Conservation (phyloP, 1,140 invertebrate genomes). For the Heliothis subflexa region DNA sequence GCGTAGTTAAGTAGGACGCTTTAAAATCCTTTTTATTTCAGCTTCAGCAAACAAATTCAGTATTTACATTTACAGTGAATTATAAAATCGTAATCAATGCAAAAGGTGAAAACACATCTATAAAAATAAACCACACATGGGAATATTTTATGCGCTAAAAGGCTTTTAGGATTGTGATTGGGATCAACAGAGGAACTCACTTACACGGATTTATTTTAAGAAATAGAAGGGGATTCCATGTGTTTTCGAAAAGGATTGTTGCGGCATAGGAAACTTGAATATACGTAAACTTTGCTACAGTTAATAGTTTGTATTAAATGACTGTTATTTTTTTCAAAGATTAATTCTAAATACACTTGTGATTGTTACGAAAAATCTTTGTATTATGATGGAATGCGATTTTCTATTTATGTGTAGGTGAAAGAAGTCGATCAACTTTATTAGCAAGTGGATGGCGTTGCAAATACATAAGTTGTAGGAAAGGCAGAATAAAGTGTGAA, state of each 20-base stretch:
- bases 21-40: constrained; percentile 32
- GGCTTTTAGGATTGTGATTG: constrained; percentile 54
- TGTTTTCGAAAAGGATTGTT: not conserved
- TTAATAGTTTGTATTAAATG: no score
- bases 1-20: constrained; percentile 13
- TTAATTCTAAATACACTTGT: no score
- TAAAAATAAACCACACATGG: constrained; percentile 64
- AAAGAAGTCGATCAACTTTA: no score
- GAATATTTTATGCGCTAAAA: constrained; percentile 72
- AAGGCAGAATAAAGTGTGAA: no score
- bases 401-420: no score
- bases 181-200: constrained; percentile 69
- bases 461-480: no score
- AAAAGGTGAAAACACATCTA: constrained; percentile 49
- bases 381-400: no score
- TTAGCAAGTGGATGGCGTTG: no score
- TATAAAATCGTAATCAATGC: constrained; percentile 51
- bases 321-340: no score
- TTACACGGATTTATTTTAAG: constrained; percentile 60
- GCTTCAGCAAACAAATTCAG: constrained; percentile 17
- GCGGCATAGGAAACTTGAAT: not conserved
- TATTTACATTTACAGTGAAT: constrained; percentile 45
- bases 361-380: no score
- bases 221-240: constrained; percentile 11
- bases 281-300: no score